Percentiles rank a stretch among this genome's conserved stretches.
Conservation (phyloP, 2,113 vertebrate genomes). For the Ellobius talpinus region DNA sequence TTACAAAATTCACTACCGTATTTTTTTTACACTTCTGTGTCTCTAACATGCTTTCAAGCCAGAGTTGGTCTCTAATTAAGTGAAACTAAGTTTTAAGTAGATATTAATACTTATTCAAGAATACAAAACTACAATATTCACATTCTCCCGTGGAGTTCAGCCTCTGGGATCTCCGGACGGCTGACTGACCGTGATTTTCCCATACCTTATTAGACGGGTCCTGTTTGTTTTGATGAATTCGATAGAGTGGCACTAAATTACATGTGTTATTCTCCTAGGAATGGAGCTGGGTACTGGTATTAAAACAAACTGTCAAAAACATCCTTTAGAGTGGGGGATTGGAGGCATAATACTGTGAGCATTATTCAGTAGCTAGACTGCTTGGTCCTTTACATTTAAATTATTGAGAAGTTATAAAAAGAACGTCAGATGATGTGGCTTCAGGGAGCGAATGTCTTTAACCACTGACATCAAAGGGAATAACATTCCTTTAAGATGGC, state of each 20-base stretch:
- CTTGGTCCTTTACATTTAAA: constrained; percentile 52
- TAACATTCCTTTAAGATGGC: neutral
- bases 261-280: neutral
- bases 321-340: neutral
- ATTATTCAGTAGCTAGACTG: neutral
- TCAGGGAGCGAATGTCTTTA: neutral
- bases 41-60: neutral
- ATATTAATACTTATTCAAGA: neutral
- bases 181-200: constrained; percentile 43
- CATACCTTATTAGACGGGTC: neutral
- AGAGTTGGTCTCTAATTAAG: neutral
- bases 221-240: constrained; percentile 49
- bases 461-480: neutral
- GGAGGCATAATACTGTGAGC: neutral
- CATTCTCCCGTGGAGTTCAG: neutral
- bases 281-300: neutral
- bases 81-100: neutral
- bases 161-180: neutral
- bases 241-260: constrained; percentile 48
- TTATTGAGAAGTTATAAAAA: neutral
- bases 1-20: neutral
- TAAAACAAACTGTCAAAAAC: neutral
- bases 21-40: neutral
- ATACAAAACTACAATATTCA: neutral
- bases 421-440: neutral